Evolutionary conservation across 2,113 vertebrate species (phyloP).

Genomic region (Prolemur simus): DNA sequence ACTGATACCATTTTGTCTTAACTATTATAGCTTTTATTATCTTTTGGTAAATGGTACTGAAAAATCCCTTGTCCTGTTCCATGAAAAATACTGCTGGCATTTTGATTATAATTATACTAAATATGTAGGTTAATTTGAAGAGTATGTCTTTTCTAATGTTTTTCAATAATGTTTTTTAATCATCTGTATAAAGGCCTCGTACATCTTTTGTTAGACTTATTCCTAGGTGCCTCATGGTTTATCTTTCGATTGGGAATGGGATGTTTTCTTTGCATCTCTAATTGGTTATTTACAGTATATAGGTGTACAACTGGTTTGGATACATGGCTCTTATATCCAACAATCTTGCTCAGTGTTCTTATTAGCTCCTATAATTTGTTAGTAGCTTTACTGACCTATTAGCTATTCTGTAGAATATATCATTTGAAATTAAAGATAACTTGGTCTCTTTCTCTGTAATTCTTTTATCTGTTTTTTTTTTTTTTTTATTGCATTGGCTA

Average conservation of each 20-base stretch:
- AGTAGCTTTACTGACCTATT: constrained; percentile 10
- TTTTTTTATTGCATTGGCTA: not conserved
- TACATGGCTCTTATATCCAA: not conserved
- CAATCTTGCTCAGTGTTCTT: not conserved
- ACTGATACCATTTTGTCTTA: not conserved
- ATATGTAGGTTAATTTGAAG: constrained; percentile 34
- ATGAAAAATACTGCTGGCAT: constrained; percentile 39
- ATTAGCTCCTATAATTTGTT: constrained; percentile 4
- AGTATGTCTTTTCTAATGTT: not conserved
- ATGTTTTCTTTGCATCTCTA: not conserved
- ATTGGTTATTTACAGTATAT: not conserved
- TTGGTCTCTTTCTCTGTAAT: not conserved
- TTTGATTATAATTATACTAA: constrained; percentile 50
- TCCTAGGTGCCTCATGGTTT: not conserved
- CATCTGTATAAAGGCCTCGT: not conserved
- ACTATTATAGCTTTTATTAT: constrained; percentile 30
- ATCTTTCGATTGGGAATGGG: not conserved
- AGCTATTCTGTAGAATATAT: not conserved
- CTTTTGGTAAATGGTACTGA: constrained; percentile 14
- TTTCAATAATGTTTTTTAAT: not conserved
- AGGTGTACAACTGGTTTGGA: not conserved
- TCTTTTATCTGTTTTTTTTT: not conserved
- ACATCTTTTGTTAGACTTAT: not conserved
- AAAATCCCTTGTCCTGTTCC: constrained; percentile 15
- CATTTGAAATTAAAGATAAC: not conserved